These are phyloP conservation scores for Papilio gigon DNA, from an alignment of 2,888 invertebrate species.

Conservation along the genomic window DNA sequence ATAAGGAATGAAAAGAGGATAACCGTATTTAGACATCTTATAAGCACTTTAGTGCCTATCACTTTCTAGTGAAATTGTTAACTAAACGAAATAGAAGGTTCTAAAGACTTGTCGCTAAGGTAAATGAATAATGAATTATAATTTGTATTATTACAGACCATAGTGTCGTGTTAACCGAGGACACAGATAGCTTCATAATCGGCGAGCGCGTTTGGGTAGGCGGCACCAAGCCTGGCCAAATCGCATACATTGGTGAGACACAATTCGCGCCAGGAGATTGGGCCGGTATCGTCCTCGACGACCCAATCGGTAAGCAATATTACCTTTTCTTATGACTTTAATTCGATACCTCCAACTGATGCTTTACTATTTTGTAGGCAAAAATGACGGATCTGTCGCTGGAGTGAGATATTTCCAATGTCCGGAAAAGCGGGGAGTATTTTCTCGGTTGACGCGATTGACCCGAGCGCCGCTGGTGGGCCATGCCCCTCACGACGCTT, in stretches of 20 bases:
- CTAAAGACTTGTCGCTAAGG: slow-evolving; percentile 31
- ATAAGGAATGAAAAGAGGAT: slow-evolving; percentile 59
- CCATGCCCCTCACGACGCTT: slow-evolving; percentile 76
- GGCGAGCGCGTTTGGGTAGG: slow-evolving; percentile 97
- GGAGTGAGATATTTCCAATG: slow-evolving; percentile 97
- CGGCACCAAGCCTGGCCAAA: slow-evolving; percentile 94
- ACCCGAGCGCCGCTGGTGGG: slow-evolving; percentile 86
- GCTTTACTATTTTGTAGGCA: slow-evolving; percentile 83
- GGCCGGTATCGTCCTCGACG: slow-evolving; percentile 98
- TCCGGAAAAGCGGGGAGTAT: slow-evolving; percentile 95
- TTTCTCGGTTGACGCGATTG: slow-evolving; percentile 93
- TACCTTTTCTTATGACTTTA: background rate
- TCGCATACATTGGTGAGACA: slow-evolving; percentile 96
- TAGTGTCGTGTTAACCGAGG: slow-evolving; percentile 91
- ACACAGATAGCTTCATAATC: slow-evolving; percentile 97
- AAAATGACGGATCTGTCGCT: slow-evolving; percentile 97
- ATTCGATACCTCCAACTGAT: background rate
- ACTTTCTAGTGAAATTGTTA: slow-evolving; percentile 48
- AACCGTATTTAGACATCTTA: slow-evolving; percentile 63
- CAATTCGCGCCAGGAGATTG: slow-evolving; percentile 99
- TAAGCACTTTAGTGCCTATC: slow-evolving; percentile 54
- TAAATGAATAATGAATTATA: slow-evolving; percentile 6
- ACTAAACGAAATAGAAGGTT: slow-evolving; percentile 9
- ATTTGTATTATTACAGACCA: slow-evolving; percentile 84
- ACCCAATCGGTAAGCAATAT: slow-evolving; percentile 89